Evolutionary conservation across 2,113 vertebrate species (phyloP), one percentile per base, ranked within the genome.

Genomic region (Climacteris rufus): DNA sequence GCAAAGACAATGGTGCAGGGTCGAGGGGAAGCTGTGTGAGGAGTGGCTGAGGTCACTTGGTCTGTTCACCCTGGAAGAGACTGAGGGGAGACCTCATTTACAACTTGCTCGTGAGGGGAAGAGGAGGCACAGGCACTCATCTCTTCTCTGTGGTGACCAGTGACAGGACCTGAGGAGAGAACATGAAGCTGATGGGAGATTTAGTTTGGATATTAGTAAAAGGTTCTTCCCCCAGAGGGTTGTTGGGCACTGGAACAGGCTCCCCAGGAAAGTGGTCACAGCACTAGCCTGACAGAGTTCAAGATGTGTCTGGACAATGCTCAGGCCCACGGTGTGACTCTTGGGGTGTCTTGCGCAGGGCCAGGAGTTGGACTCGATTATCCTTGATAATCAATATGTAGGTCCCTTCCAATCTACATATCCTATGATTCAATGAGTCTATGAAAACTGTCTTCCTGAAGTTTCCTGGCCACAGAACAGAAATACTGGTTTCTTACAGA

Each of bases 151-250:
- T 45, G 33, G 6, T 39, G 37, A 52, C 10, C 18, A 20, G 9
- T 44, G 31, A 13, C 52, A 60, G 27, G 19, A 66, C 23, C 12
- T 0, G 0, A 72, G 13, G 11, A 2, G 56, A 72, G 17, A 33
- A 21, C 28, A n/a, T 30, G 11, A 52, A 45, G 7, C 5, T 66
- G 60, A 23, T 45, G 23, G 39, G 52, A 33, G 53, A 9, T 66
- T 66, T 75, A 15, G 4, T 6, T 1, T 60, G 45, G 13, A 30
- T 52, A 52, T 52, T 9, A 39, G 28, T 23, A 52, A 59, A 60
- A n/a, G 13, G 9, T 53, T 60, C 17, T 68, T 45, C 23, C 39
- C 10, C 10, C 44, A 44, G 12, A 57, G 15, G 6, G 1, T 37
- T 22, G 8, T 1, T 72, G 56, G 30, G 20, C 24, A 47, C 57